Evolutionary conservation across 2,797 vertebrate genomes (phyloP).

Genomic region (Avahi laniger): DNA sequence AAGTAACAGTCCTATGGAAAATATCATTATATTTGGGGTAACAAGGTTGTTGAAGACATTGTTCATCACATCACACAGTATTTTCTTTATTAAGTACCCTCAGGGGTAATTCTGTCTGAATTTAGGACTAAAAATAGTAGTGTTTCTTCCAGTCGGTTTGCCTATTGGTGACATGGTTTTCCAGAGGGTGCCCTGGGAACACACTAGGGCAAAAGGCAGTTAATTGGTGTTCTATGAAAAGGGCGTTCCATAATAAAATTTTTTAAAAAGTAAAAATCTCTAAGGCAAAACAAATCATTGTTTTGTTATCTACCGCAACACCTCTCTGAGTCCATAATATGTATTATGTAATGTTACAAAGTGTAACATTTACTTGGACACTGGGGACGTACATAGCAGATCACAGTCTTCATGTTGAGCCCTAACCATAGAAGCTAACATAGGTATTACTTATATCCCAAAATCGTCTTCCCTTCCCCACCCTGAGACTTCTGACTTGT

Average conservation of each 20-base stretch:
- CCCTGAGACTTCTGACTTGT: background rate
- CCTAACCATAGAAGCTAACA: background rate
- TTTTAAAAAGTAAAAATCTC: background rate
- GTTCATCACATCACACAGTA: background rate
- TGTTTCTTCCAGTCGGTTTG: background rate
- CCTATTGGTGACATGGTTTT: background rate
- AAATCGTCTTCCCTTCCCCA: background rate
- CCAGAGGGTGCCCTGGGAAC: background rate
- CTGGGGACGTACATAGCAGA: background rate
- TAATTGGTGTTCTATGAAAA: background rate
- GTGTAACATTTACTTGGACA: background rate
- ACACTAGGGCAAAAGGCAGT: background rate
- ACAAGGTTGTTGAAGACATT: conserved; percentile 19
- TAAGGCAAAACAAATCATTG: background rate
- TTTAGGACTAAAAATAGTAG: conserved; percentile 30
- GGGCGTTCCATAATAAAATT: background rate
- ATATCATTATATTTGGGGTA: background rate
- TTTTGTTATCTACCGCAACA: background rate
- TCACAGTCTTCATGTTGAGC: background rate
- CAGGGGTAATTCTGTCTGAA: background rate
- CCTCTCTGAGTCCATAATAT: background rate
- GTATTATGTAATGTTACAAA: background rate
- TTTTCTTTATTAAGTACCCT: conserved; percentile 50
- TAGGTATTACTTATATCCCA: too few species aligned
- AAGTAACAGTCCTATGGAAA: conserved; percentile 63